phyloP scores from a whole-genome alignment of 2,888 invertebrate genomes.

The Perizoma affinitatum region DNA sequence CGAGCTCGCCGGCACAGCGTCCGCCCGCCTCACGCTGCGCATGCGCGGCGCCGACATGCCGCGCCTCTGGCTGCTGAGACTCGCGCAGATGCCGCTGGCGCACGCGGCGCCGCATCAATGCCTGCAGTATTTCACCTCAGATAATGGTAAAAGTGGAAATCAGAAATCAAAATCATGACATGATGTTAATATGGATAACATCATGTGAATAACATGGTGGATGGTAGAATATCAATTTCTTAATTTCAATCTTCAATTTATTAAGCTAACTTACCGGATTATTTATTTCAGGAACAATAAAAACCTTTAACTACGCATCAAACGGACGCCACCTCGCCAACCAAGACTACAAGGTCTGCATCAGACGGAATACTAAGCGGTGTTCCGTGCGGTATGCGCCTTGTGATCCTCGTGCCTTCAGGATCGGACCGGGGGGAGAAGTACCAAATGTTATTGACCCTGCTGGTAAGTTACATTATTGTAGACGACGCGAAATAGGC shows the following conservation, averaged over 20 bases:
- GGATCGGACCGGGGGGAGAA: conserved; percentile 84
- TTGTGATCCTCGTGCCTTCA: conserved; percentile 90
- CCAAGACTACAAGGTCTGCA: conserved; percentile 91
- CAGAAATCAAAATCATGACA: too few relatives aligned
- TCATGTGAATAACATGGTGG: too few relatives aligned
- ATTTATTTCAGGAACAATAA: conserved; percentile 79
- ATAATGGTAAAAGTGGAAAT: conserved; percentile 78
- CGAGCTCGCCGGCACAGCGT: conserved; percentile 57
- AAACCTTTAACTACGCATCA: conserved; percentile 92
- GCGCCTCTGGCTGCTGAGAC: conserved; percentile 90
- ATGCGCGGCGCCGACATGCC: conserved; percentile 82
- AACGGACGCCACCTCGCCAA: conserved; percentile 92
- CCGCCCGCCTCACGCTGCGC: conserved; percentile 80
- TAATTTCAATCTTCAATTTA: too few relatives aligned
- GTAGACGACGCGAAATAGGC: too few relatives aligned
- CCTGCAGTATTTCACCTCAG: conserved; percentile 87
- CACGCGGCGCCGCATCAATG: conserved; percentile 91
- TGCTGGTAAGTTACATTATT: conserved; percentile 45
- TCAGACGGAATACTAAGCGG: conserved; percentile 87
- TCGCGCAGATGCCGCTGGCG: conserved; percentile 90
- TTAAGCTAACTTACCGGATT: too few relatives aligned
- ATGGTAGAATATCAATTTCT: too few relatives aligned
- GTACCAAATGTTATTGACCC: conserved; percentile 46
- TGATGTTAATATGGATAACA: too few relatives aligned
- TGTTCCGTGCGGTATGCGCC: conserved; percentile 91